phyloP scores from a whole-genome alignment of 1,140 invertebrate species.

The Zaprionus tsacasi region DNA sequence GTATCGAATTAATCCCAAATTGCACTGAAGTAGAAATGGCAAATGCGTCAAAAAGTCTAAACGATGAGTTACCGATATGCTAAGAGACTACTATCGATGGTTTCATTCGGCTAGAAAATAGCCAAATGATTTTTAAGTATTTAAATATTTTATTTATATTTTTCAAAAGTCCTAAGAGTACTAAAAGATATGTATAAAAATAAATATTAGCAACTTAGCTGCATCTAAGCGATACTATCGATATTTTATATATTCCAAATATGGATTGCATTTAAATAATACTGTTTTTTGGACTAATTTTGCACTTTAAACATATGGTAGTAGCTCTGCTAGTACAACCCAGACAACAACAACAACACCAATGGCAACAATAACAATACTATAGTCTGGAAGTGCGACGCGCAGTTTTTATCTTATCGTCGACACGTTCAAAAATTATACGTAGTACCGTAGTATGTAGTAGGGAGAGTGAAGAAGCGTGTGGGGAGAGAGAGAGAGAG shows the following conservation, averaged over 20 bases:
- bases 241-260: too few species aligned
- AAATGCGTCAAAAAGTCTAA: too few species aligned
- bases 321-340: neutral
- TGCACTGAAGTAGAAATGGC: too few species aligned
- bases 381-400: conserved; percentile 35
- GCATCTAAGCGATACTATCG: too few species aligned
- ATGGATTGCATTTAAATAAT: neutral
- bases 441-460: conserved; percentile 6
- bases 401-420: conserved; percentile 45
- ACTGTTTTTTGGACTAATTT: neutral
- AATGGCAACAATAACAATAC: conserved; percentile 1
- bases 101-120: too few species aligned
- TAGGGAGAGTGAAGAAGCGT: neutral
- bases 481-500: neutral
- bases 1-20: conserved; percentile 1
- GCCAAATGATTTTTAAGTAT: too few species aligned
- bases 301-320: conserved; percentile 2
- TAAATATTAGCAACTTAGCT: too few species aligned
- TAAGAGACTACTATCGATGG: too few species aligned
- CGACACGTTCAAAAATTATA: conserved; percentile 40
- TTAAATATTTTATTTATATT: too few species aligned
- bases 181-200: too few species aligned
- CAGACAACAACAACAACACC: conserved; percentile 9
- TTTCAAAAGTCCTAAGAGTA: too few species aligned
- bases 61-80: too few species aligned